Base-by-base conservation (phyloP, 2,113 vertebrate species). In the Dasypus novemcinctus region DNA sequence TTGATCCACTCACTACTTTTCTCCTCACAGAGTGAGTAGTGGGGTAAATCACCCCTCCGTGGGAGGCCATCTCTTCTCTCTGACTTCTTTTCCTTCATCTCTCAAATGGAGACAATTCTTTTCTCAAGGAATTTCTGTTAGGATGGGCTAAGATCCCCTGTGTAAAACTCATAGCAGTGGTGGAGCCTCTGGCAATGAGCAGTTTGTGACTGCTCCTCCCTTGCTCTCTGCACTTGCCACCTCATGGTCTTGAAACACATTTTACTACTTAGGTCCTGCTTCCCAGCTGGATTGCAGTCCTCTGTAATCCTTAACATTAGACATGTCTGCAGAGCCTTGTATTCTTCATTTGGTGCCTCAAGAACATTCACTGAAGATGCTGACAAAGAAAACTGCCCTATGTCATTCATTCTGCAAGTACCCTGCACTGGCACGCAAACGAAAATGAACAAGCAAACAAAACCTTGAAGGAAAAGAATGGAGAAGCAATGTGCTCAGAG, bases 171-270 rank as follows among this genome's bases (percentile, higher is more conserved):
- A 15, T 33, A 18, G 17, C 29, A 41, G 43, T 25, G 14, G 27
- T 11, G 0, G 11, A 27, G n/a, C 5, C 7, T 27, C 6, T 17
- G 36, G 12, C 49, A 74, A 54, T 14, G 29, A 74, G 4, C 15
- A 3, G 18, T 0, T 2, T 1, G 1, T 2, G 1, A 49, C 17
- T 41, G 17, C 17, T 6, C 15, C n/a, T 69, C 31, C 61, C 38
- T 36, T 20, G 7, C 49, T 43, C 36, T 33, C 38, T 63, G 4
- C 17, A 8, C 33, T 46, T 17, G 17, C 27, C 7, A n/a, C 36
- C 59, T 59, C 54, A n/a, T 6, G 17, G 27, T 23, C 7, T 63
- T n/a, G 20, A 52, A 41, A 36, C 43, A 33, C 8, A 49, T 91
- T 13, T 52, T 80, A 68, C 49, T 72, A 68, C 2, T 78, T 49